phyloP scores from a whole-genome alignment of 2,113 vertebrate genomes.

The zebrafish (Danio rerio) region GRCz12tu NC_133192.1:34689001-34689500 shows the following conservation, averaged over 20 bases:
- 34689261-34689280: constrained; percentile 9
- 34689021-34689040: constrained; percentile 60
- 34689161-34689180: constrained; percentile 21
- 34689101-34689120: constrained; percentile 36
- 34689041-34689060: constrained; percentile 50
- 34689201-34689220: neutral
- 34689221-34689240: neutral
- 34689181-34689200: neutral
- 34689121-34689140: constrained; percentile 42
- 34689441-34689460: no score
- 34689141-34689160: constrained; percentile 26
- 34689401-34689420: no score
- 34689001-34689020: constrained; percentile 53
- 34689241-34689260: constrained; percentile 12
- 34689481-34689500: no score
- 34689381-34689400: no score
- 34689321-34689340: neutral
- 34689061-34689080: constrained; percentile 46
- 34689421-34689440: no score
- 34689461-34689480: no score
- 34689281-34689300: neutral
- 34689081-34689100: constrained; percentile 26
- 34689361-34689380: neutral
- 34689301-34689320: neutral
- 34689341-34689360: neutral